phyloP scores from a whole-genome alignment of 2,113 vertebrate species.

The Fregetta grallaria region DNA sequence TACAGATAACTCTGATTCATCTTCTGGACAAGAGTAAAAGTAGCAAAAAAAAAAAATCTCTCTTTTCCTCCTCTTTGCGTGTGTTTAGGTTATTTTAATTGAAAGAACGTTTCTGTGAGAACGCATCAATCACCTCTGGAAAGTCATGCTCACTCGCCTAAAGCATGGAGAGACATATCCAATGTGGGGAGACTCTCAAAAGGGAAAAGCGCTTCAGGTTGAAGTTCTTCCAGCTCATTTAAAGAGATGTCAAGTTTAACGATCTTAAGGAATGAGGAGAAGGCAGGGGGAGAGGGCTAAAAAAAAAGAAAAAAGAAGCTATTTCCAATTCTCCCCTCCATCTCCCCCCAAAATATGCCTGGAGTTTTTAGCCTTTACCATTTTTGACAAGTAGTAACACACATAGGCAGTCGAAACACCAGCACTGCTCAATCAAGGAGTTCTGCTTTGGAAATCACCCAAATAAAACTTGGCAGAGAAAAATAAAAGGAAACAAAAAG shows the following conservation, averaged over 20 bases:
- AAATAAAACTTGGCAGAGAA: not conserved
- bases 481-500: not conserved
- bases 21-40: not conserved
- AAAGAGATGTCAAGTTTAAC: constrained; percentile 49
- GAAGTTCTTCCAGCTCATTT: constrained; percentile 51
- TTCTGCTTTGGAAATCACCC: not conserved
- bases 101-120: not conserved
- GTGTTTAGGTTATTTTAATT: not conserved
- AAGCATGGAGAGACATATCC: not conserved
- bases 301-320: not conserved
- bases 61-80: not conserved
- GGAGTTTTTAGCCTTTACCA: not conserved
- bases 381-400: constrained; percentile 11
- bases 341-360: not conserved
- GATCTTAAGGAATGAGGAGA: constrained; percentile 11
- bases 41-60: too few relatives aligned
- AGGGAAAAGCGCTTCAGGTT: not conserved
- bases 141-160: not conserved
- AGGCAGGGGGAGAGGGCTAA: not conserved
- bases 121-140: not conserved
- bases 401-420: not conserved
- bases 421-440: not conserved
- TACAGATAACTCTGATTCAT: not conserved
- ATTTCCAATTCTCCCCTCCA: not conserved
- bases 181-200: not conserved